Conservation (phyloP, 2,888 invertebrate genomes). For the Clitarchus hookeri region DNA sequence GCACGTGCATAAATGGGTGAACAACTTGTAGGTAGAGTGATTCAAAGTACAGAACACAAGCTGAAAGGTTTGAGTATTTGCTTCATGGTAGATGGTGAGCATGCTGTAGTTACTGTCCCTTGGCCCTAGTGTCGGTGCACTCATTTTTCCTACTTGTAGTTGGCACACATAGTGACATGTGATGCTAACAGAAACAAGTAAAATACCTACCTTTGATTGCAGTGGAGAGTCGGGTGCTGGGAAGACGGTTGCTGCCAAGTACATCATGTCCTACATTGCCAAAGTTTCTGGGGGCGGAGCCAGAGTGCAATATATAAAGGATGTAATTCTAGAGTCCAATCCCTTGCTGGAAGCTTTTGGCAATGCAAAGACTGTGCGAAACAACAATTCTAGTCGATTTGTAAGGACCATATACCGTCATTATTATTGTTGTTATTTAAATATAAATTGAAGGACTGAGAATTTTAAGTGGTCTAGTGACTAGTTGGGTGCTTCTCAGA, state of each 20-base stretch:
- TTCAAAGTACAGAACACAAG: too few relatives aligned
- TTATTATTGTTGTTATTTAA: not conserved
- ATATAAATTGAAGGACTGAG: not conserved
- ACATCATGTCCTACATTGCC: conserved; percentile 69
- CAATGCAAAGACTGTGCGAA: conserved; percentile 68
- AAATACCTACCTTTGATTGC: conserved; percentile 37
- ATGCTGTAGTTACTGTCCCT: too few relatives aligned
- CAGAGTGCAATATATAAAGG: conserved; percentile 66
- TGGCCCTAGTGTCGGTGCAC: too few relatives aligned
- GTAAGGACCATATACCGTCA: conserved; percentile 55
- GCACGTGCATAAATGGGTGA: too few relatives aligned
- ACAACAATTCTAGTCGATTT: conserved; percentile 69
- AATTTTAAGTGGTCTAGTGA: too few relatives aligned
- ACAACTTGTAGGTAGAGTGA: too few relatives aligned
- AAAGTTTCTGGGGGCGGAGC: conserved; percentile 67
- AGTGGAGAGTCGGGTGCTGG: conserved; percentile 72
- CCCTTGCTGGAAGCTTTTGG: conserved; percentile 71
- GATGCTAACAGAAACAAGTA: too few relatives aligned
- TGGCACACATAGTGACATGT: too few relatives aligned
- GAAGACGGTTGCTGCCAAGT: conserved; percentile 69
- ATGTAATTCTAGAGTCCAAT: conserved; percentile 69
- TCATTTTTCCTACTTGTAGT: too few relatives aligned
- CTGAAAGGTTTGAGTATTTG: too few relatives aligned
- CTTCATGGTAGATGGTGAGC: too few relatives aligned
- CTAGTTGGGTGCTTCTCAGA: too few relatives aligned